These are phyloP conservation scores for Lasaia peninsularis DNA, from an alignment of 1,140 invertebrate species.

Conservation along the genomic window DNA sequence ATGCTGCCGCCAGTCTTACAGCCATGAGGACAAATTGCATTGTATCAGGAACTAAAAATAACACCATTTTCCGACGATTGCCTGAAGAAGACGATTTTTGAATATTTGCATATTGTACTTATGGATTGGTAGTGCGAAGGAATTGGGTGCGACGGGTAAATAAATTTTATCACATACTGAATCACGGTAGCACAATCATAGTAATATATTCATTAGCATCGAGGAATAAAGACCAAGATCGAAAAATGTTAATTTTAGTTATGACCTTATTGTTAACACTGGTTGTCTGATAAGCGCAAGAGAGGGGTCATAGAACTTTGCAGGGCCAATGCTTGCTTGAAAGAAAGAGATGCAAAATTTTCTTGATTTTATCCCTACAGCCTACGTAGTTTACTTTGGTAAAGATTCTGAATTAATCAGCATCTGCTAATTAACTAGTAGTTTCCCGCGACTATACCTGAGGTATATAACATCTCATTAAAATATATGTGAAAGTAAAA, in stretches of 20 bases:
- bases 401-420: conserved; percentile 24
- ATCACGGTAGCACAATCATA: conserved; percentile 28
- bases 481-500: too few species aligned
- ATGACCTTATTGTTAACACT: conserved; percentile 31
- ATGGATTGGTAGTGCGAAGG: conserved; percentile 25
- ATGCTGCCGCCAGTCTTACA: too few species aligned
- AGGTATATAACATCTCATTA: too few species aligned
- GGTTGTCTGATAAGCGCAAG: conserved; percentile 57
- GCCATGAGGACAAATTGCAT: too few species aligned
- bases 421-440: neutral
- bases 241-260: conserved; percentile 21
- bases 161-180: conserved; percentile 45
- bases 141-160: conserved; percentile 43
- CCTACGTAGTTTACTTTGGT: conserved; percentile 35
- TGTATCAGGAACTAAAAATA: too few species aligned
- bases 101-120: conserved; percentile 15
- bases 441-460: too few species aligned
- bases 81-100: neutral
- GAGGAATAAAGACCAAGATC: conserved; percentile 19
- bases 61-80: neutral
- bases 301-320: conserved; percentile 68
- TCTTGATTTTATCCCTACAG: conserved; percentile 26
- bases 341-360: conserved; percentile 39
- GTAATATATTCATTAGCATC: neutral
- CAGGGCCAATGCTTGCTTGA: conserved; percentile 41